Evolutionary conservation across 1,140 invertebrate species (phyloP).

Genomic region (Mizuhopecten yessoensis): DNA sequence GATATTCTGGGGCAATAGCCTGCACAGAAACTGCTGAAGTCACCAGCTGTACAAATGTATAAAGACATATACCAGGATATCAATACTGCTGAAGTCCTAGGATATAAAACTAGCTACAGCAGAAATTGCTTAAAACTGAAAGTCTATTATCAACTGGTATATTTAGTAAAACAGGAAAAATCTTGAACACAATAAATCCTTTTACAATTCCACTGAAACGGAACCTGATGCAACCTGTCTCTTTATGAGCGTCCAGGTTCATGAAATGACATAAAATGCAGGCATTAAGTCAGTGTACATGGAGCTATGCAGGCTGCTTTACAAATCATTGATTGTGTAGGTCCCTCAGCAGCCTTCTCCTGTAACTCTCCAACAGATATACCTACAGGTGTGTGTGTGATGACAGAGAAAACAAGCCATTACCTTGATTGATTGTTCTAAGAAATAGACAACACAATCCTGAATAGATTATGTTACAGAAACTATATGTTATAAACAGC

Average conservation of each 20-base stretch:
- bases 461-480: not conserved
- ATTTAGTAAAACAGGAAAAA: not conserved
- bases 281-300: not conserved
- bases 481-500: too few species aligned
- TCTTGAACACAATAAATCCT: not conserved
- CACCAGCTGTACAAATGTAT: too few species aligned
- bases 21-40: too few species aligned
- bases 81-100: too few species aligned
- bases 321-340: not conserved
- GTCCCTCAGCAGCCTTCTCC: not conserved
- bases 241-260: not conserved
- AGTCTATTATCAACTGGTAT: not conserved
- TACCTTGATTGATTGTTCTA: not conserved
- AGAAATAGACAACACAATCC: not conserved
- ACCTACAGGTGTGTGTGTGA: not conserved
- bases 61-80: too few species aligned
- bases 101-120: not conserved
- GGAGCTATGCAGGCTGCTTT: not conserved
- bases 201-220: slow-evolving; percentile 16
- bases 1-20: too few species aligned
- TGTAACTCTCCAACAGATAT: not conserved
- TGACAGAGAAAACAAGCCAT: not conserved
- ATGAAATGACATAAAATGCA: slow-evolving; percentile 19
- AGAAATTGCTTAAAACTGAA: not conserved
- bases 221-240: not conserved